Conservation (phyloP, 2,113 vertebrate genomes). For the Ictidomys tridecemlineatus region DNA sequence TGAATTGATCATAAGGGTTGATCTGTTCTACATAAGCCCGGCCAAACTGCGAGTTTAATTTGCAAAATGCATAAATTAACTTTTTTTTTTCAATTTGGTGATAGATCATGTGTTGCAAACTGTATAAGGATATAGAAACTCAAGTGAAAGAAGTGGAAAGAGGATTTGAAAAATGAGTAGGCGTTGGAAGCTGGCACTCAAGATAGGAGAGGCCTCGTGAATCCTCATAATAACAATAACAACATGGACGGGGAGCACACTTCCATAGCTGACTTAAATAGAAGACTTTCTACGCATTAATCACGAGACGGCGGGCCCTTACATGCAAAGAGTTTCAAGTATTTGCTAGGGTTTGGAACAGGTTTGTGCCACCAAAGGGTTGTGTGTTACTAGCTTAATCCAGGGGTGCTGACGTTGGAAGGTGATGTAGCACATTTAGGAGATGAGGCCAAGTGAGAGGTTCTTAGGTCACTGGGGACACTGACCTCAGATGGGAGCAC, state of each 20-base stretch:
- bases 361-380: not conserved
- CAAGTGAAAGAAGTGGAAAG: conserved; percentile 1
- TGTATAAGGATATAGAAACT: not conserved
- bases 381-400: not conserved
- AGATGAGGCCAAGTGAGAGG: not conserved
- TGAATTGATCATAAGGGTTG: conserved; percentile 24
- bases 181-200: not conserved
- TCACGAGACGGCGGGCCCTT: not conserved
- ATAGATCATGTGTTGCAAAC: not conserved
- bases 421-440: not conserved
- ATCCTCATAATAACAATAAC: not conserved
- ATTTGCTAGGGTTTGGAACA: not conserved
- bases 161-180: not conserved
- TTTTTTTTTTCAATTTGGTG: not conserved
- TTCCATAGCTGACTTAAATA: not conserved
- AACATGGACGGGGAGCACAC: not conserved
- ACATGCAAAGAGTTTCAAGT: not conserved
- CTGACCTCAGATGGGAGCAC: not conserved
- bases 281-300: not conserved
- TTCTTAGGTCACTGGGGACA: not conserved
- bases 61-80: conserved; percentile 21
- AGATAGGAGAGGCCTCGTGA: not conserved
- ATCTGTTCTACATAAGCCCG: not conserved
- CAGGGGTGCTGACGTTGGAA: not conserved
- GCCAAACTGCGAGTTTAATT: conserved; percentile 39